Percentiles rank a stretch among this genome's conserved stretches.
Evolutionary conservation across 2,888 invertebrate species (phyloP).

Genomic region (Tetramorium bicarinatum): DNA sequence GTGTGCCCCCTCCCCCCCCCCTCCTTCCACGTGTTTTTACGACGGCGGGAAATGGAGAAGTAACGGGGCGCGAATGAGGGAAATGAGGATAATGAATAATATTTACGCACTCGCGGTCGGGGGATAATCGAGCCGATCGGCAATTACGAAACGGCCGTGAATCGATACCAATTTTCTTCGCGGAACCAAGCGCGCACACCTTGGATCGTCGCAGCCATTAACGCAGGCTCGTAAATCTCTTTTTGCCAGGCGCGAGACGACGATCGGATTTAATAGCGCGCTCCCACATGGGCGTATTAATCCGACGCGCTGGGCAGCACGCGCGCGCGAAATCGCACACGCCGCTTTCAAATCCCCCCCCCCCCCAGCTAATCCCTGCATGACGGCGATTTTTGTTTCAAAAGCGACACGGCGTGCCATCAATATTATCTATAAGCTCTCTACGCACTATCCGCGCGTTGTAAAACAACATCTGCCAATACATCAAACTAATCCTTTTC

Average conservation of each 20-base stretch:
- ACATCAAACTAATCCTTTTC: conserved; percentile 39
- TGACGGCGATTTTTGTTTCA: conserved; percentile 43
- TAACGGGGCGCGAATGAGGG: not conserved
- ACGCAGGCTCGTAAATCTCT: conserved; percentile 11
- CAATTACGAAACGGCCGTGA: not conserved
- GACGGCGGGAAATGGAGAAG: not conserved
- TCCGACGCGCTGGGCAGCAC: not conserved
- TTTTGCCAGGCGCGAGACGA: conserved; percentile 9
- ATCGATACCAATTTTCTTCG: not conserved
- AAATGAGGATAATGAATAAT: conserved; percentile 1
- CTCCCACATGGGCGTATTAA: conserved; percentile 22
- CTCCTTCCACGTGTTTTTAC: conserved; percentile 15
- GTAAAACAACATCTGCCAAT: conserved; percentile 34
- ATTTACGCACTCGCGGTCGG: not conserved
- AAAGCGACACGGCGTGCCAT: conserved; percentile 20
- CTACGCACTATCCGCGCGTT: not conserved
- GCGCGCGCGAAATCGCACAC: conserved; percentile 17
- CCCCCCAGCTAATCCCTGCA: conserved; percentile 20
- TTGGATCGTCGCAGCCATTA: not conserved
- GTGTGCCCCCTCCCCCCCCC: not conserved
- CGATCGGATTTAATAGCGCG: conserved; percentile 30
- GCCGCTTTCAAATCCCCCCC: conserved; percentile 25
- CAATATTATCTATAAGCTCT: conserved; percentile 15
- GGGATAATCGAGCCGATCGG: not conserved
- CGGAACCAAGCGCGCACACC: no score